Percentiles rank a stretch among this genome's conserved stretches.
Evolutionary conservation across 2,888 invertebrate species (phyloP).

Genomic region (Mesorhabditis sp.): DNA sequence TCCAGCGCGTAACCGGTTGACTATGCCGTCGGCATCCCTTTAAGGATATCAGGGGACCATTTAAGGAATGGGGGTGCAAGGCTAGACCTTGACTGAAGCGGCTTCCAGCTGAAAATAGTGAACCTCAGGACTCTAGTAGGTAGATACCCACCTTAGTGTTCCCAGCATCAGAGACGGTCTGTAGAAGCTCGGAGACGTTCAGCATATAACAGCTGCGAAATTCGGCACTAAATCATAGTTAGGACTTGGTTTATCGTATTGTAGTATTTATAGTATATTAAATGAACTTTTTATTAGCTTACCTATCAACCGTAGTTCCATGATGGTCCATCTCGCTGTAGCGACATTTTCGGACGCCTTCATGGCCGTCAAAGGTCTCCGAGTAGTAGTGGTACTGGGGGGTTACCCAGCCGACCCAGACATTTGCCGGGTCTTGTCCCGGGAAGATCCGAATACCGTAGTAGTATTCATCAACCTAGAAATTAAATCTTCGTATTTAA

Average conservation of each 20-base stretch:
- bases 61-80: neutral
- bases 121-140: neutral
- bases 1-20: too few relatives aligned
- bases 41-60: too few relatives aligned
- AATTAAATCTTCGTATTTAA: neutral
- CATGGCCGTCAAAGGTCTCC: constrained; percentile 25
- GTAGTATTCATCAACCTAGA: constrained; percentile 87
- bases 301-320: constrained; percentile 66
- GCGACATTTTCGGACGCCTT: constrained; percentile 69
- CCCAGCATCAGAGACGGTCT: constrained; percentile 79
- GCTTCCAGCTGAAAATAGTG: neutral
- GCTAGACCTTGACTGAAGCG: neutral
- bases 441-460: constrained; percentile 82
- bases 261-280: too few relatives aligned
- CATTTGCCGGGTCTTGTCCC: constrained; percentile 87
- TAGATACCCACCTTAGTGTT: constrained; percentile 66
- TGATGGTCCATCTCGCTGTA: constrained; percentile 84
- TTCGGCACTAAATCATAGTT: constrained; percentile 52
- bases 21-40: too few relatives aligned
- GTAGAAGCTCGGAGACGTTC: constrained; percentile 89
- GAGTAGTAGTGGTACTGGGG: constrained; percentile 68
- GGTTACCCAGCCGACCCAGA: constrained; percentile 98
- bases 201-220: constrained; percentile 96
- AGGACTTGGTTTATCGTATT: too few relatives aligned
- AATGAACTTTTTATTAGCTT: constrained; percentile 6